Conservation (phyloP, 2,888 invertebrate genomes). For the Drosophila austrosaltans region DNA sequence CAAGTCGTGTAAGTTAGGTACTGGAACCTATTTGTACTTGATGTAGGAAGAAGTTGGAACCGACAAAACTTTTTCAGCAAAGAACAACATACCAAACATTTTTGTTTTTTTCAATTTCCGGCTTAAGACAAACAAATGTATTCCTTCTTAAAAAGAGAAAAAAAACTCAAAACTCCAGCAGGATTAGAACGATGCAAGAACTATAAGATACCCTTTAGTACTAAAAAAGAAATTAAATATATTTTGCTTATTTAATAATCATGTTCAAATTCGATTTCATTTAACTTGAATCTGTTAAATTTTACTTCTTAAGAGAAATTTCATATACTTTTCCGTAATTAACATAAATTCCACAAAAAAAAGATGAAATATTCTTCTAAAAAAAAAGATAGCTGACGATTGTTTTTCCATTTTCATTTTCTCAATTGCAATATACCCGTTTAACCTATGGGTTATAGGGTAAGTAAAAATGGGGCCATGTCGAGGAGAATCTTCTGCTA, state of each 20-base stretch:
- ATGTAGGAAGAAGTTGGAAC: slow-evolving; percentile 43
- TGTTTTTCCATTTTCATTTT: background rate
- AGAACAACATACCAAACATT: slow-evolving; percentile 50
- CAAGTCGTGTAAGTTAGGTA: slow-evolving; percentile 9
- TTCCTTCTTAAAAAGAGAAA: slow-evolving; percentile 23
- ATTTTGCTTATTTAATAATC: too few relatives aligned
- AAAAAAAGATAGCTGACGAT: too few relatives aligned
- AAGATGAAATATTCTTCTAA: too few relatives aligned
- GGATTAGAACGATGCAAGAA: background rate
- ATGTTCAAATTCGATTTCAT: too few relatives aligned
- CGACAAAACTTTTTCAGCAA: slow-evolving; percentile 53
- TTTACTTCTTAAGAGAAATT: too few relatives aligned
- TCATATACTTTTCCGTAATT: too few relatives aligned
- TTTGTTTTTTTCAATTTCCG: slow-evolving; percentile 76
- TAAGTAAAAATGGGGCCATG: slow-evolving; percentile 31
- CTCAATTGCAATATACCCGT: background rate
- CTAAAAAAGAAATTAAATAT: too few relatives aligned
- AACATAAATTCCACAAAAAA: too few relatives aligned
- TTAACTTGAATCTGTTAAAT: too few relatives aligned
- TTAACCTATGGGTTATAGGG: slow-evolving; percentile 8
- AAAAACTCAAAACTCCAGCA: background rate
- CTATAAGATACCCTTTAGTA: background rate
- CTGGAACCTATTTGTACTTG: slow-evolving; percentile 2
- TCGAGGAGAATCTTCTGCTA: slow-evolving; percentile 31
- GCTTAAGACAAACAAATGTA: slow-evolving; percentile 77